Percentiles rank a stretch among this genome's conserved stretches.
Conservation (phyloP, 2,113 vertebrate species). For the Gavialis gangeticus region DNA sequence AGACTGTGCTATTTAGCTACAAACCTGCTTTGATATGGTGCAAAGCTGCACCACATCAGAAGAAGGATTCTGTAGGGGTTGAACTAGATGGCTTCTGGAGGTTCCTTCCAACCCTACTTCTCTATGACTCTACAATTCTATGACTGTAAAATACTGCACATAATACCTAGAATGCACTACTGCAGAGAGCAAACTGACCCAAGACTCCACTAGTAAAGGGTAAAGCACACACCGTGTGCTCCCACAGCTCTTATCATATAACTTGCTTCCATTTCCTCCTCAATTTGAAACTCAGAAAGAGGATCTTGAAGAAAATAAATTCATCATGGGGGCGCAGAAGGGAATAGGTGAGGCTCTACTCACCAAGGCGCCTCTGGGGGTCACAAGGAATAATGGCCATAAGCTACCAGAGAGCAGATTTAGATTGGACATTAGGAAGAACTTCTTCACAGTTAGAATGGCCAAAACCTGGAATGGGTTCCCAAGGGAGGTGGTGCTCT, state of each 20-base stretch:
- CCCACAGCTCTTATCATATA: background rate
- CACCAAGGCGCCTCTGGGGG: too few relatives aligned
- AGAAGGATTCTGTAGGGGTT: background rate
- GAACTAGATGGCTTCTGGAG: background rate
- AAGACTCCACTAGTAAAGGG: background rate
- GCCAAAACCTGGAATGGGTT: too few relatives aligned
- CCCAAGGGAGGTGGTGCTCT: too few relatives aligned
- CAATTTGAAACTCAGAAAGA: background rate
- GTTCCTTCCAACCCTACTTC: background rate
- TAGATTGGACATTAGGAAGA: too few relatives aligned
- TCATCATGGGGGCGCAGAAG: too few relatives aligned
- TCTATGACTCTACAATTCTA: too few relatives aligned
- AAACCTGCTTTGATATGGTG: background rate
- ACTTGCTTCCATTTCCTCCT: background rate
- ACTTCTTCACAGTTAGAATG: too few relatives aligned
- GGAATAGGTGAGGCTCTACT: too few relatives aligned
- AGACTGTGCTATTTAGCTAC: background rate
- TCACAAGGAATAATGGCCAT: too few relatives aligned
- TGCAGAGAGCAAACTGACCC: background rate
- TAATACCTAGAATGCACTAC: too few relatives aligned
- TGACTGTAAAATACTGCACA: too few relatives aligned
- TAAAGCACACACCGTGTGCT: background rate
- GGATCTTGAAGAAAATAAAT: background rate
- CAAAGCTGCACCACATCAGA: background rate
- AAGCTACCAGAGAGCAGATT: too few relatives aligned